Conservation (phyloP, 2,113 vertebrate genomes). For the Epinephelus moara region DNA sequence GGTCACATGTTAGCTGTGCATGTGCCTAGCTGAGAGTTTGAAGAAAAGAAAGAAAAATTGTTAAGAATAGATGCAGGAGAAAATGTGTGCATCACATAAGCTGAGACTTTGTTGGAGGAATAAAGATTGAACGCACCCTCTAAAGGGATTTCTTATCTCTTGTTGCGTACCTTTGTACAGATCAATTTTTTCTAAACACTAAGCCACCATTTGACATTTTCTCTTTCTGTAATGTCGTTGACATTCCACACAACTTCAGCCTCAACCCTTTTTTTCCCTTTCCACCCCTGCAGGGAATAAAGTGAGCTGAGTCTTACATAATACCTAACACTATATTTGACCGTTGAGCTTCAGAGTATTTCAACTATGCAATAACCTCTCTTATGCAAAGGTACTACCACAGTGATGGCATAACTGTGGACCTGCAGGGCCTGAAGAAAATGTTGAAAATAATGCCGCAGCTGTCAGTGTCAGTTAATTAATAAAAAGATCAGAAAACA, state of each 20-base stretch:
- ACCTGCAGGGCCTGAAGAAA: not conserved
- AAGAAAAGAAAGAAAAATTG: not conserved
- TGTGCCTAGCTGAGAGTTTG: constrained; percentile 9
- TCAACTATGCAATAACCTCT: constrained; percentile 38
- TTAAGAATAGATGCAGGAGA: not conserved
- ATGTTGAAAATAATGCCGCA: not conserved
- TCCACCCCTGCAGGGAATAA: constrained; percentile 32
- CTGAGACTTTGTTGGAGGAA: not conserved
- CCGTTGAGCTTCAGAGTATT: constrained; percentile 59
- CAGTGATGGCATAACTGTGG: not conserved
- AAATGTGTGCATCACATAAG: not conserved
- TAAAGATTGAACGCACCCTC: not conserved
- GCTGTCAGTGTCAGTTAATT: not conserved
- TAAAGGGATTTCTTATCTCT: constrained; percentile 13
- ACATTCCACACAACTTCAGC: not conserved
- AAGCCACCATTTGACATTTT: constrained; percentile 10
- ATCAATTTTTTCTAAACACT: not conserved
- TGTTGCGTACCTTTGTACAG: not conserved
- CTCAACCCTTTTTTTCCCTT: not conserved
- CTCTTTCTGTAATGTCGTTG: not conserved
- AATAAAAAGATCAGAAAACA: not conserved
- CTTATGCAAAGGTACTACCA: constrained; percentile 6
- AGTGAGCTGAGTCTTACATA: constrained; percentile 54
- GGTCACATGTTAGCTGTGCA: constrained; percentile 9
- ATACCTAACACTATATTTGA: constrained; percentile 66